Conservation (phyloP, 2,113 vertebrate species). For the Equus quagga region DNA sequence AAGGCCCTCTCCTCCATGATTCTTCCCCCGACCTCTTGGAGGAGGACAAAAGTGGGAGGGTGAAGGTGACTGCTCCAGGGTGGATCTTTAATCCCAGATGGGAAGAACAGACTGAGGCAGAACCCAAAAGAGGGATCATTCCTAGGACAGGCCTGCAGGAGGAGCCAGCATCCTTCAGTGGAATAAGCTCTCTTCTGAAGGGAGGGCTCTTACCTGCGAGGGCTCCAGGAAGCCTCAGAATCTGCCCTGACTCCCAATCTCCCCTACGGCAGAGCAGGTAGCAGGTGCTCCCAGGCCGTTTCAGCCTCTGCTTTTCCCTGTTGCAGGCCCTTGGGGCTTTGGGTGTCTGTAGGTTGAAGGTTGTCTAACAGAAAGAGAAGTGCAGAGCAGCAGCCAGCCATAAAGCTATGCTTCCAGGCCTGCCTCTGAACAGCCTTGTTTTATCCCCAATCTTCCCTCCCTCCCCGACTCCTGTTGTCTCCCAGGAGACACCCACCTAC, state of each 20-base stretch:
- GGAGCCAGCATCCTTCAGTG: slow-evolving; percentile 70
- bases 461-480: background rate
- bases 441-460: background rate
- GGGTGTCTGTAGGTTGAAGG: slow-evolving; percentile 18
- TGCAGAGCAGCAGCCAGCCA: background rate
- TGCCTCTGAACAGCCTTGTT: background rate
- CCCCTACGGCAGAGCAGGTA: background rate
- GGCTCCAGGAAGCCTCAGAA: background rate
- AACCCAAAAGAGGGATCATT: slow-evolving; percentile 15
- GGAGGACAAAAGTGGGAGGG: background rate
- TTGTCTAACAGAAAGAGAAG: slow-evolving; percentile 31
- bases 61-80: slow-evolving; percentile 22
- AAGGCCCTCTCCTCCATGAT: background rate
- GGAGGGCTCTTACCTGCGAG: slow-evolving; percentile 5
- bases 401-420: background rate
- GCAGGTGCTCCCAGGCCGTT: slow-evolving; percentile 29
- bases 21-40: background rate
- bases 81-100: slow-evolving; percentile 52
- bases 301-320: background rate
- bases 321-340: background rate
- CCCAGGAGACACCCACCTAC: background rate
- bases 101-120: background rate
- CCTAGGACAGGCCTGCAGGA: slow-evolving; percentile 40
- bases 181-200: background rate
- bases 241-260: background rate